phyloP scores from a whole-genome alignment of 2,113 vertebrate genomes.

The Gavia stellata region DNA sequence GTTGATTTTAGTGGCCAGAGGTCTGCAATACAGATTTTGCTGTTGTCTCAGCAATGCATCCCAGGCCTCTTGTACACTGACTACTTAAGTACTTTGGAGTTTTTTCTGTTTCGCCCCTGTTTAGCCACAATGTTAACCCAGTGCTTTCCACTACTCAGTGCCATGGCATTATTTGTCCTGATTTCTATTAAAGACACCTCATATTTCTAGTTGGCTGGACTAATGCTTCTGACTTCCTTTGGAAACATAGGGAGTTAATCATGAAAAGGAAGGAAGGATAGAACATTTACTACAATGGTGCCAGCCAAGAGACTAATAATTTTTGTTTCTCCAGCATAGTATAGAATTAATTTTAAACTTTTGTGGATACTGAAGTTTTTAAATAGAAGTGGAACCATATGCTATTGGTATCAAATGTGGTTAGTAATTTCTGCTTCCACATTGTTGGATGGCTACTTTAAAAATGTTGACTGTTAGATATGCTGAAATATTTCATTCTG shows the following conservation, averaged over 20 bases:
- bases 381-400: background rate
- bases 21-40: background rate
- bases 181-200: background rate
- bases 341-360: background rate
- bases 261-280: background rate
- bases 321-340: background rate
- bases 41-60: background rate
- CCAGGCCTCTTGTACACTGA: background rate
- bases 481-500: background rate
- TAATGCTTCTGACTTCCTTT: background rate
- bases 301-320: background rate
- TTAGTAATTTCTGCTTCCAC: background rate
- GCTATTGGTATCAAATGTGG: background rate
- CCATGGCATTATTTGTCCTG: background rate
- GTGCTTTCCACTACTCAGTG: background rate
- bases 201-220: background rate
- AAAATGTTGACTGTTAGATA: background rate
- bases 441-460: background rate
- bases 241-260: background rate
- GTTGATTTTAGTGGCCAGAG: background rate
- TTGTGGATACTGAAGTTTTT: background rate
- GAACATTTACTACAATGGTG: background rate
- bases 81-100: background rate
- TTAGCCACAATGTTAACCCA: background rate
- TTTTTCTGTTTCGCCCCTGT: background rate